Conservation (phyloP, 2,797 vertebrate species). For the Ptychobarbus kaznakovi region DNA sequence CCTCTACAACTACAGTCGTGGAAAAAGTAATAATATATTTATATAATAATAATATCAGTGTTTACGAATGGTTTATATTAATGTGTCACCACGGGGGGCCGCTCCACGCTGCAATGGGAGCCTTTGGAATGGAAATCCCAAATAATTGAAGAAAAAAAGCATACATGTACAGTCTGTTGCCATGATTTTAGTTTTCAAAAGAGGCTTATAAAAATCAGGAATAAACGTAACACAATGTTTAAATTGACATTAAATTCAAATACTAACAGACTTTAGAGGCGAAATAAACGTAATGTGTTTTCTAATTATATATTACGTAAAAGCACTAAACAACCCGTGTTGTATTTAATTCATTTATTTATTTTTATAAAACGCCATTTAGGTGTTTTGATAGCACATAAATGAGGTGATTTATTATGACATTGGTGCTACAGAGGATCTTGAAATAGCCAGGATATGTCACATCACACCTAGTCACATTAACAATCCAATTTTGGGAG, state of each 20-base stretch:
- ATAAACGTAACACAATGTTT: background rate
- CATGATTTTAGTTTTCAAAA: background rate
- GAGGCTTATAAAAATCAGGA: background rate
- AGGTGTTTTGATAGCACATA: background rate
- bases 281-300: background rate
- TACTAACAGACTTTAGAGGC: background rate
- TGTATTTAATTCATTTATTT: background rate
- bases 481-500: constrained; percentile 75
- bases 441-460: constrained; percentile 78
- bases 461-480: too few species aligned
- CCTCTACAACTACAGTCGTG: background rate
- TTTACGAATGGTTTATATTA: background rate
- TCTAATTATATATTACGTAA: background rate
- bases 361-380: background rate
- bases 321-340: background rate
- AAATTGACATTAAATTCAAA: background rate
- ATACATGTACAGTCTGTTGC: background rate
- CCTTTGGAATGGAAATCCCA: background rate
- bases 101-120: constrained; percentile 59
- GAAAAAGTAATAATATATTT: too few species aligned
- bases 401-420: background rate
- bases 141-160: background rate
- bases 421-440: constrained; percentile 34
- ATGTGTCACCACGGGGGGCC: constrained; percentile 67
- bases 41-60: background rate